Conservation (phyloP, 2,113 vertebrate genomes). For the Corythornis vintsioides region DNA sequence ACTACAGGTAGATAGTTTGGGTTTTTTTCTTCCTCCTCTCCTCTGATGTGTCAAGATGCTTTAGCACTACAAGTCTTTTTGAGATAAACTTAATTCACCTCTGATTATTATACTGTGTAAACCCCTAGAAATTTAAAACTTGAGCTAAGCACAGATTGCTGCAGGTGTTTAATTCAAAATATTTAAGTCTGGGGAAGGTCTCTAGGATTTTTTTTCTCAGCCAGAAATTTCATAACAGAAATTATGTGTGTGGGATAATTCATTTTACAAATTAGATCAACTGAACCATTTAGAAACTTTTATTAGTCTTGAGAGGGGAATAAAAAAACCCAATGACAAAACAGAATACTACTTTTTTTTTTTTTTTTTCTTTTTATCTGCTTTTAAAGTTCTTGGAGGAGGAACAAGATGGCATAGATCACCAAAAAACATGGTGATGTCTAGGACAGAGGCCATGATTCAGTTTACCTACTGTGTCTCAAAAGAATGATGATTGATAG, state of each 20-base stretch:
- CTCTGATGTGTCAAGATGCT: not conserved
- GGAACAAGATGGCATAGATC: not conserved
- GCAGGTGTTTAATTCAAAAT: not conserved
- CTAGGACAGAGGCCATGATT: not conserved
- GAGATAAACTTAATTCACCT: not conserved
- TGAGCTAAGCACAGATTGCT: not conserved
- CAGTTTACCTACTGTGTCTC: not conserved
- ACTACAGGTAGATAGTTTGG: not conserved
- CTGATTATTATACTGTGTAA: not conserved
- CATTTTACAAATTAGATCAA: not conserved
- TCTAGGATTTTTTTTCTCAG: not conserved
- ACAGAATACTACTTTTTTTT: not conserved
- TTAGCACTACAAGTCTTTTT: not conserved
- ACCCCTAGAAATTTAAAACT: not conserved
- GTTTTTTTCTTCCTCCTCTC: not conserved
- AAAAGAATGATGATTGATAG: not conserved
- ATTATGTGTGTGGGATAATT: not conserved
- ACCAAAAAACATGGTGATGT: not conserved
- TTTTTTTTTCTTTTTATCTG: not conserved
- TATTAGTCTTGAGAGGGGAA: not conserved
- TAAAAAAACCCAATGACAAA: not conserved
- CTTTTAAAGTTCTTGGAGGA: not conserved
- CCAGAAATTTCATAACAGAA: not conserved
- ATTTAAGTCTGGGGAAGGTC: not conserved
- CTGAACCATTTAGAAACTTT: not conserved